Evolutionary conservation across 2,797 vertebrate genomes (phyloP), one percentile per base, ranked within the genome.

Genomic region (Adrianichthys oophorus): DNA sequence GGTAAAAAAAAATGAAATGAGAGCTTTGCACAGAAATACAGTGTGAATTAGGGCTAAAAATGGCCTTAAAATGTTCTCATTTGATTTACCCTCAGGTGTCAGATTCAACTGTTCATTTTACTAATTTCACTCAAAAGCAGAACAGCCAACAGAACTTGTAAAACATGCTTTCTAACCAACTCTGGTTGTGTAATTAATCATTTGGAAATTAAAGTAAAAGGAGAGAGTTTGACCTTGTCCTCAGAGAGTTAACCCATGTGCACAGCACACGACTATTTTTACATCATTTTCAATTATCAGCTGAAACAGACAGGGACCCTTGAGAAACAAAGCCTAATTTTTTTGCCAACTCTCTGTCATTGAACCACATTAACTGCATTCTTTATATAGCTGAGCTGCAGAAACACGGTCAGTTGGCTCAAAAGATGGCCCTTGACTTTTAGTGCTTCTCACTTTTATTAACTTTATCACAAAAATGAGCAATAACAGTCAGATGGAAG

Each of bases 231-330:
- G 87, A 90, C 89, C 86, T 86, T 79, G 83, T 88, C 89, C 84
- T 84, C 60, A 15, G 85, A 87, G 87, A 89, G 76, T 70, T 86
- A 75, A 86, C 87, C 85, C 74, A 54, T 68, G 85, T 85, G 74
- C 70, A 55, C 70, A 29, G 77, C 72, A 68, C 79, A 73, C 32
- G 8, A 83, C 88, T 92, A 90, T 92, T 92, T 91, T 91, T 91
- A 90, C 82, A 88, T 89, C 89, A 86, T 87, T 92, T 92, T 91
- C 88, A 93, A 92, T 92, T 91, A 92, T 91, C 82, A 57, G 76
- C 74, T 79, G 81, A 87, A 90, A 83, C 32, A 78, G 85, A 75
- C 79, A 68, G 67, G 66, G 78, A 72, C 83, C 88, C 89, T 68
- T 68, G 87, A 87, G 90, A 78, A 87, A 74, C 76, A 77, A 81